Conservation (phyloP, 2,113 vertebrate species). For the Loxodonta africana region DNA sequence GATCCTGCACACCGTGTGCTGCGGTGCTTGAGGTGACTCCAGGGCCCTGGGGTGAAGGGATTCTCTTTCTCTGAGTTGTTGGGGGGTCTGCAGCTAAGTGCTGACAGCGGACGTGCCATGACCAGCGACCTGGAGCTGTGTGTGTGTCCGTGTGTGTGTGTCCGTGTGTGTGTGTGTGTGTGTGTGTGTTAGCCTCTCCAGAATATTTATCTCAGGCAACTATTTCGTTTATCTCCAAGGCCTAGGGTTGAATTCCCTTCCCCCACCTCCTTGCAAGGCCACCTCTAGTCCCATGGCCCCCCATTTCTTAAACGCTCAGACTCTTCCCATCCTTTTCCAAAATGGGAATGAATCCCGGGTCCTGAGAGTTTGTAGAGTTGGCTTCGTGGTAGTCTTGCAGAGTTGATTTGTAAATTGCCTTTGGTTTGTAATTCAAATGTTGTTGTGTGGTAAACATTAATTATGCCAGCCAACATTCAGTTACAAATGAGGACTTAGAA, state of each 20-base stretch:
- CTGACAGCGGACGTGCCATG: slow-evolving; percentile 72
- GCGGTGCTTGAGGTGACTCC: slow-evolving; percentile 70
- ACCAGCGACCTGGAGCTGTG: slow-evolving; percentile 80
- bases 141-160: slow-evolving; percentile 39
- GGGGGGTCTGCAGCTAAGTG: slow-evolving; percentile 81
- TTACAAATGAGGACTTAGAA: slow-evolving; percentile 86
- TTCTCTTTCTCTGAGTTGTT: slow-evolving; percentile 76
- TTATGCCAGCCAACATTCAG: slow-evolving; percentile 88
- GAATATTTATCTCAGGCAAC: slow-evolving; percentile 87
- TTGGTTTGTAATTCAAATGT: slow-evolving; percentile 88
- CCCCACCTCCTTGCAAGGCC: not conserved
- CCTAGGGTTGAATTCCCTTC: slow-evolving; percentile 73
- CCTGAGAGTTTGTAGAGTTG: slow-evolving; percentile 77
- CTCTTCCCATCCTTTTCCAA: slow-evolving; percentile 84
- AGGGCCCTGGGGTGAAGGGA: slow-evolving; percentile 75
- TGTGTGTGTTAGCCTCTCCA: slow-evolving; percentile 82
- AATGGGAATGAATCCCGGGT: slow-evolving; percentile 84
- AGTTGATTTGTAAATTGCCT: slow-evolving; percentile 83
- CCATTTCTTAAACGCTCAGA: slow-evolving; percentile 80
- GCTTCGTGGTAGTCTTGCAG: slow-evolving; percentile 68
- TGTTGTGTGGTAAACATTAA: slow-evolving; percentile 86
- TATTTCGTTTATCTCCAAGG: slow-evolving; percentile 86
- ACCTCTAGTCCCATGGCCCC: not conserved
- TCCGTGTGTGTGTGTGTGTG: no score
- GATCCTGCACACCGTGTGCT: not conserved